Evolutionary conservation across 2,888 invertebrate species (phyloP), one percentile per base, ranked within the genome.

Genomic region (Pyralis farinalis): DNA sequence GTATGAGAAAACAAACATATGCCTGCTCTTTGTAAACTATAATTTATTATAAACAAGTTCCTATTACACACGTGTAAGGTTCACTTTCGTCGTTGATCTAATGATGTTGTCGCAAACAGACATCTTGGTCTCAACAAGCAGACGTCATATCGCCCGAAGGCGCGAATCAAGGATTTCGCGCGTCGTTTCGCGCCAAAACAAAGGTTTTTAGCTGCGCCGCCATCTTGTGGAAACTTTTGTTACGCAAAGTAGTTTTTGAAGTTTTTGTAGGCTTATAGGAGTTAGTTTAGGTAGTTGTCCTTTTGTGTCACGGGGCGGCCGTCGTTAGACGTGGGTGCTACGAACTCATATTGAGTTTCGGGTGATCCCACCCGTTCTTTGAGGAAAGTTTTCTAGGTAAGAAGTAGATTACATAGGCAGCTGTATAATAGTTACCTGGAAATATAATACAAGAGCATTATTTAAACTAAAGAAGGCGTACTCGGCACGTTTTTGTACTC

Each of bases 101-200:
- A 25, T 33, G 27, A 40, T 11, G 43, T 12, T 9, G 30, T 33
- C 31, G 31, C 2, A 12, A 1, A 35, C 7, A 27, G n/a, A 33
- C 41, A 33, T 21, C 11, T 47, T 44, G 37, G 40, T 29, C 29
- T 36, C 30, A 37, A 44, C 37, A 47, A 46, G 51, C 46, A 51
- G 47, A 53, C 57, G 51, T 53, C 63, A 60, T 58, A 64, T 61
- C 49, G 71, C 71, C 63, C 34, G 54, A 53, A 69, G 71, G 68
- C 63, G 61, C 44, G 63, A 72, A 71, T 71, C 69, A 72, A 64
- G 66, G 55, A 67, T 64, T 70, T 59, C 53, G 55, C 58, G 51
- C 56, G 59, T 51, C 63, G 55, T 58, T 64, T 71, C 51, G 55
- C 65, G 63, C 58, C 58, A 66, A 72, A 72, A 70, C 64, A 72